These are phyloP conservation scores for Agapornis roseicollis DNA, from an alignment of 2,113 vertebrate genomes.

Conservation along the genomic window DNA sequence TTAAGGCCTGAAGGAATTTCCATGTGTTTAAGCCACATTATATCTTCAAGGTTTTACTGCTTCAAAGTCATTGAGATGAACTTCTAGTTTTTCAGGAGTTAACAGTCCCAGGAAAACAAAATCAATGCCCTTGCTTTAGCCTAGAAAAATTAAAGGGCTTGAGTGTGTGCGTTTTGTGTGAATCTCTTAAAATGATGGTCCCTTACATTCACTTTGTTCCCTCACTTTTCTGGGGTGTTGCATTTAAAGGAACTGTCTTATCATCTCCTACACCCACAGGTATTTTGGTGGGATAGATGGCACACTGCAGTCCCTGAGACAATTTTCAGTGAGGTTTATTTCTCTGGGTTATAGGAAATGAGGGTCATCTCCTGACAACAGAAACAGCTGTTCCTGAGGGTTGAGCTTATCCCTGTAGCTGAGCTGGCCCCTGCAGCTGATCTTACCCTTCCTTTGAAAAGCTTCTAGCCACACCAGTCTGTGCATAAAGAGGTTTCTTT, in stretches of 20 bases:
- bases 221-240: not conserved
- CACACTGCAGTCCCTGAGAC: not conserved
- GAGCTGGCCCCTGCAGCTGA: not conserved
- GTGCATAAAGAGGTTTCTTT: not conserved
- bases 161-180: not conserved
- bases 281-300: not conserved
- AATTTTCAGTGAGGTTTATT: not conserved
- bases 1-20: slow-evolving; percentile 76
- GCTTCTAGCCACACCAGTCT: not conserved
- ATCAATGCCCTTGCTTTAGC: slow-evolving; percentile 24
- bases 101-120: slow-evolving; percentile 56
- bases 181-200: not conserved
- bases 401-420: not conserved
- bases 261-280: not conserved
- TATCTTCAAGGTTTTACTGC: slow-evolving; percentile 71
- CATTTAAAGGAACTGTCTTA: not conserved
- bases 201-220: not conserved
- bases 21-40: slow-evolving; percentile 71
- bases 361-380: not conserved
- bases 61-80: slow-evolving; percentile 69
- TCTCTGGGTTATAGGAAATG: not conserved
- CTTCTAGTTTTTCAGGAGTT: slow-evolving; percentile 57
- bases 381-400: not conserved
- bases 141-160: slow-evolving; percentile 19
- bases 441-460: not conserved